These are phyloP conservation scores for Ctenoplectra terminalis DNA, from an alignment of 1,140 invertebrate species.

Conservation along the genomic window DNA sequence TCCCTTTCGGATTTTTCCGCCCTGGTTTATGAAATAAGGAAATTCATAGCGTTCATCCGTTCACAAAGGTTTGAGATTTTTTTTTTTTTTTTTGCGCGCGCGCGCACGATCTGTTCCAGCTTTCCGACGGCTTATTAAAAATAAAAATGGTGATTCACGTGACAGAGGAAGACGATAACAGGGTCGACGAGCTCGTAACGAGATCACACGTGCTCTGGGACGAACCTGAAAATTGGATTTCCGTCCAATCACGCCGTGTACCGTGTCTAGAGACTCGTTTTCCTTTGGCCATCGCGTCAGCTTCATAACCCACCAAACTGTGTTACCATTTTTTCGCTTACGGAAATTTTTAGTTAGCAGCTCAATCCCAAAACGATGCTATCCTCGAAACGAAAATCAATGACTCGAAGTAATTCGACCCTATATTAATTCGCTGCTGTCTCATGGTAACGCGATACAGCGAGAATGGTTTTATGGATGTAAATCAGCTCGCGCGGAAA, in stretches of 20 bases:
- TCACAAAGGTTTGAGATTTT: background rate
- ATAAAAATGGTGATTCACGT: constrained; percentile 7
- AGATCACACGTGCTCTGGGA: constrained; percentile 24
- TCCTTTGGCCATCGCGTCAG: background rate
- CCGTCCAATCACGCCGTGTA: constrained; percentile 21
- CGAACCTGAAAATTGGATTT: constrained; percentile 31
- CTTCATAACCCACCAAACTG: background rate
- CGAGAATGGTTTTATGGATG: too few relatives aligned
- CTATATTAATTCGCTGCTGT: background rate
- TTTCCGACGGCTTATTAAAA: background rate
- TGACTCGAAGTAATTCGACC: background rate
- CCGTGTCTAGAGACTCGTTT: constrained; percentile 20
- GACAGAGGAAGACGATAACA: background rate
- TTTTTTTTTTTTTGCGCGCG: too few relatives aligned
- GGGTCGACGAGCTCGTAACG: constrained; percentile 13
- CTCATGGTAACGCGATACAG: too few relatives aligned
- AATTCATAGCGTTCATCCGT: background rate
- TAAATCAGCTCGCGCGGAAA: background rate
- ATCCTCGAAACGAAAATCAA: background rate
- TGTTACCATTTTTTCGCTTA: background rate
- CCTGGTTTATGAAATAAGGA: background rate
- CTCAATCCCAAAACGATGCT: background rate
- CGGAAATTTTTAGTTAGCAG: background rate
- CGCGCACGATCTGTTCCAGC: background rate
- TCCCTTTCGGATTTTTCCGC: background rate